These are phyloP conservation scores for Coranthus polyacanthus DNA, from an alignment of 2,797 vertebrate genomes.

Conservation along the genomic window DNA sequence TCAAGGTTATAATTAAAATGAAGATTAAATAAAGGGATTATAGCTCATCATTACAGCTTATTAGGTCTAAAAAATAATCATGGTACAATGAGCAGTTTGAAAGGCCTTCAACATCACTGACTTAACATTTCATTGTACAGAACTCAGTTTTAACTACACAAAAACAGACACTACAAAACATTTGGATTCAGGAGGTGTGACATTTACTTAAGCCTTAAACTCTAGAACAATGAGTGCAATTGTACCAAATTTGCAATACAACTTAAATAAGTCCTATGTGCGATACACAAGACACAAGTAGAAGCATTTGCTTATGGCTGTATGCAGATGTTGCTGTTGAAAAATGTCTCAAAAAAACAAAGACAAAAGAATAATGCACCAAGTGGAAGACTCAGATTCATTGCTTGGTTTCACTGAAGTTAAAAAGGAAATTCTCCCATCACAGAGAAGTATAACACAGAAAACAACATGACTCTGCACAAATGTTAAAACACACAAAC, in stretches of 20 bases:
- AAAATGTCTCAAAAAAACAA: slow-evolving; percentile 29
- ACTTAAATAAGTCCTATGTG: slow-evolving; percentile 45
- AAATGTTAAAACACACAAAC: slow-evolving; percentile 58
- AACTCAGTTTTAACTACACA: slow-evolving; percentile 24
- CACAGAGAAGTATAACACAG: too few species aligned
- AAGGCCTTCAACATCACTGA: slow-evolving; percentile 26
- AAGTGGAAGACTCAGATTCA: slow-evolving; percentile 41
- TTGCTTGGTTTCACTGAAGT: slow-evolving; percentile 15
- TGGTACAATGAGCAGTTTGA: slow-evolving; percentile 29
- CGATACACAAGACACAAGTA: slow-evolving; percentile 45
- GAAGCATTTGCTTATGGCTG: slow-evolving; percentile 57
- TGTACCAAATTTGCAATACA: slow-evolving; percentile 47
- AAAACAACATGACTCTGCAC: slow-evolving; percentile 62
- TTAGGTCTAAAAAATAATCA: slow-evolving; percentile 39
- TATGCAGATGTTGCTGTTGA: slow-evolving; percentile 43
- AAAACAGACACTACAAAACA: slow-evolving; percentile 20
- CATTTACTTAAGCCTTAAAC: slow-evolving; percentile 45
- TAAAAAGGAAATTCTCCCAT: slow-evolving; percentile 36
- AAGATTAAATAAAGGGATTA: slow-evolving; percentile 59
- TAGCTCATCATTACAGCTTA: slow-evolving; percentile 13
- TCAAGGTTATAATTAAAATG: slow-evolving; percentile 45
- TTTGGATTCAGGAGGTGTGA: slow-evolving; percentile 26
- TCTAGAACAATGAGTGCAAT: slow-evolving; percentile 57
- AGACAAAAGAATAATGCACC: slow-evolving; percentile 34
- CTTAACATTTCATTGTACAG: not conserved